Evolutionary conservation across 1,140 invertebrate species (phyloP), one percentile per base, ranked within the genome.

Genomic region (Saccostrea cuccullata): DNA sequence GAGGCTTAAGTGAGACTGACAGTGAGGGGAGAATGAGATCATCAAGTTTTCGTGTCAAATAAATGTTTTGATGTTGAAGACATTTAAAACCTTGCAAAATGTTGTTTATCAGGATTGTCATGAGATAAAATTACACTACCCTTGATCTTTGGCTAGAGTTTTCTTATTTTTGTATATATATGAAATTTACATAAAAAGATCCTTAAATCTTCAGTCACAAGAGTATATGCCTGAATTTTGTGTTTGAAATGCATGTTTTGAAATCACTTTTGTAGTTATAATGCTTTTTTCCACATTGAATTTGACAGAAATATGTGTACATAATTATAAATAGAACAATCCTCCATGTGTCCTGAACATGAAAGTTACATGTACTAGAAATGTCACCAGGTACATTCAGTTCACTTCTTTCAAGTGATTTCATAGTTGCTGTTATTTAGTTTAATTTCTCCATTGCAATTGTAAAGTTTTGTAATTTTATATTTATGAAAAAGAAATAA

Each of bases 21-120:
- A 77, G 67, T n/a, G 23, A 12, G 9, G 70, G 23, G 70, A 77
- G 70, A 30, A 36, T 36, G 70, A 77, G 23, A 30, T 77, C 70
- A 77, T 77, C 26, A 26, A 77, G 15, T 77, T 77, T 77, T 36
- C 26, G 70, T 77, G 70, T 77, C 26, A 30, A 77, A 26, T 77
- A 77, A 77, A 77, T 30, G 70, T 77, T 77, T 73, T 73, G 70
- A 77, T 77, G 70, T 77, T 77, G 70, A 77, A 77, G 26, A 77
- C 70, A 77, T 77, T 77, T 77, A 30, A 77, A 77, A 77, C 70
- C 70, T 77, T 77, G 70, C 70, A 77, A 77, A 77, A 77, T 77
- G 70, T 77, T 77, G 70, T 77, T 77, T 77, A 77, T 77, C 70
- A 36, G 70, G 26, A 23, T 30, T 15, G 70, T 77, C 5, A 26